phyloP scores from a whole-genome alignment of 2,797 vertebrate species.

The Mus caroli region DNA sequence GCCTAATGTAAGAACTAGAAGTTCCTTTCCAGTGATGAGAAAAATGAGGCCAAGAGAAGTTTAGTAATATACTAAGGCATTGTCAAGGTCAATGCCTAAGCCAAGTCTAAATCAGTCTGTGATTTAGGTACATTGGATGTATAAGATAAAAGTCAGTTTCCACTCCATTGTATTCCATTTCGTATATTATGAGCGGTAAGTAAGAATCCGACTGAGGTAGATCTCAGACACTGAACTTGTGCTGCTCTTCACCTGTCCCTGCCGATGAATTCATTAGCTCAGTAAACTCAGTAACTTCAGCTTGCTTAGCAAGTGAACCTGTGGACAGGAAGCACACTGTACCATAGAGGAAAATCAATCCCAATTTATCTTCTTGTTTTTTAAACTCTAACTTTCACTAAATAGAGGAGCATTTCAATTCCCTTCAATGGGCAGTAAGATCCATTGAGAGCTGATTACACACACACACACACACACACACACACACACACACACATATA shows the following conservation, averaged over 20 bases:
- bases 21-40: slow-evolving; percentile 20
- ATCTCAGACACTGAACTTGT: neutral
- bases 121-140: neutral
- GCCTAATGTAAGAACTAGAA: neutral
- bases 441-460: slow-evolving; percentile 38
- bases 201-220: neutral
- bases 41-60: slow-evolving; percentile 17
- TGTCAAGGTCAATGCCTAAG: neutral
- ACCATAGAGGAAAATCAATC: slow-evolving; percentile 3
- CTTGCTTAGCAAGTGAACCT: neutral
- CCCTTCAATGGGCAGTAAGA: neutral
- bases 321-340: neutral
- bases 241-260: slow-evolving; percentile 22
- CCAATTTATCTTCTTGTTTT: neutral
- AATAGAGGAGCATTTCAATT: slow-evolving; percentile 53
- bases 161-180: neutral
- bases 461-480: too few species aligned
- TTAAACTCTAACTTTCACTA: neutral
- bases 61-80: neutral
- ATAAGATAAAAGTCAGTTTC: neutral
- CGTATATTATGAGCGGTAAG: neutral
- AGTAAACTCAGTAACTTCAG: neutral
- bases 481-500: too few species aligned
- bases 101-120: neutral
- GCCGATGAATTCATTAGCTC: slow-evolving; percentile 56